Evolutionary conservation across 2,113 vertebrate species (phyloP).

Genomic region (Albula goreensis): DNA sequence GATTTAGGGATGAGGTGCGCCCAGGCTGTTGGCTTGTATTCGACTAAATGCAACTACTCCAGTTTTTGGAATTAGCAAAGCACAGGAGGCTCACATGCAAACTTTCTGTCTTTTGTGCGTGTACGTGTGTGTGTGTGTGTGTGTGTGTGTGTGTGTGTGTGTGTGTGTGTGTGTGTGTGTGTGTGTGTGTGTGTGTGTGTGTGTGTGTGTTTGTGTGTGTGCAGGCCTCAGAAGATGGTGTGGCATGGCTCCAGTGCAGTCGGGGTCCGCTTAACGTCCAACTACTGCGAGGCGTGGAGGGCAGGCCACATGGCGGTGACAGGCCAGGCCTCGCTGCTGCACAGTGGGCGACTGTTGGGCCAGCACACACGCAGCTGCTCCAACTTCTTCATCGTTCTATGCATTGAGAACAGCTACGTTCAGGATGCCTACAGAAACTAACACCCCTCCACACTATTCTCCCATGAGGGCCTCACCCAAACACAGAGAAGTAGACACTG

Average conservation of each 20-base stretch:
- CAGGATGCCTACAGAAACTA: conserved; percentile 62
- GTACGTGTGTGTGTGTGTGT: background rate
- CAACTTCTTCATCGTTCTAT: conserved; percentile 84
- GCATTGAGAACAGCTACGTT: conserved; percentile 86
- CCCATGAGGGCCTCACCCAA: conserved; percentile 1
- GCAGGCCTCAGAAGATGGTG: conserved; percentile 87
- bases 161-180: conserved; percentile 1
- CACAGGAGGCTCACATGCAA: background rate
- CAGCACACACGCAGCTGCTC: conserved; percentile 87
- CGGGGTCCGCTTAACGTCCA: conserved; percentile 77
- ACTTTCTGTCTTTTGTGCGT: background rate
- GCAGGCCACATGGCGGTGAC: conserved; percentile 71
- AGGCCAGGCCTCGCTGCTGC: conserved; percentile 85
- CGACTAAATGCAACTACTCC: background rate
- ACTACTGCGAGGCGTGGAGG: conserved; percentile 90
- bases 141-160: background rate
- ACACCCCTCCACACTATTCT: conserved; percentile 21
- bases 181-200: conserved; percentile 1
- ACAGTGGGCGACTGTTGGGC: conserved; percentile 80
- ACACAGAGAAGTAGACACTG: conserved; percentile 50
- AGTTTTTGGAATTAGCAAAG: background rate
- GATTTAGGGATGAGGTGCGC: background rate
- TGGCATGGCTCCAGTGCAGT: conserved; percentile 87
- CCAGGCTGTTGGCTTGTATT: background rate
- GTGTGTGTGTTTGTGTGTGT: background rate